A percentile compares a stretch with the other conserved stretches of the same genome.
phyloP scores from a whole-genome alignment of 2,797 vertebrate genomes.

The Melanotaenia parkinsoni region DNA sequence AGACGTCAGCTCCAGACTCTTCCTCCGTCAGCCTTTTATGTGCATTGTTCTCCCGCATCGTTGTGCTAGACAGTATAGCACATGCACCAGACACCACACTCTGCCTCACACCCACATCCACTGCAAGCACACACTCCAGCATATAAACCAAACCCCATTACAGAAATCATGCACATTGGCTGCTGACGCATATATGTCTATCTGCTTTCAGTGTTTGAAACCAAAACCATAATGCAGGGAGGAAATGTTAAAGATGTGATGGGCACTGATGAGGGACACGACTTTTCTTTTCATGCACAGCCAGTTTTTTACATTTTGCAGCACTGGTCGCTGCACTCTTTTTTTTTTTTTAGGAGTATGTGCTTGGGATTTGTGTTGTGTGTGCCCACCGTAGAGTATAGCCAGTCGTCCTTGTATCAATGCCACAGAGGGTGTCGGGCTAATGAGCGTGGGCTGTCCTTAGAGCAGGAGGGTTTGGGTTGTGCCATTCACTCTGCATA shows the following conservation, averaged over 20 bases:
- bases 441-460: constrained; percentile 80
- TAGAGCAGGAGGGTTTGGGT: constrained; percentile 80
- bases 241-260: constrained; percentile 65
- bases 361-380: constrained; percentile 40
- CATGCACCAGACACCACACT: constrained; percentile 65
- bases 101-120: constrained; percentile 62
- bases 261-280: constrained; percentile 71
- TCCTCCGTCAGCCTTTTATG: constrained; percentile 77
- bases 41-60: constrained; percentile 72
- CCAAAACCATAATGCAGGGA: constrained; percentile 68
- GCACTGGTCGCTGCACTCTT: constrained; percentile 19
- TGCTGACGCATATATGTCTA: constrained; percentile 76
- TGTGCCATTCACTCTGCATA: constrained; percentile 83
- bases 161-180: constrained; percentile 68
- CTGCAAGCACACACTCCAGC: constrained; percentile 34
- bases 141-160: constrained; percentile 61
- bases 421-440: constrained; percentile 72
- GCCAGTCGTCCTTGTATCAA: constrained; percentile 67
- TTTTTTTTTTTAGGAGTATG: constrained; percentile 17
- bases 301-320: constrained; percentile 24
- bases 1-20: constrained; percentile 75
- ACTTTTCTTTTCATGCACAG: constrained; percentile 39
- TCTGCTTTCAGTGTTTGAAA: constrained; percentile 72
- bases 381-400: constrained; percentile 36
- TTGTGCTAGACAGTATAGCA: constrained; percentile 61